A percentile compares a stretch with the other conserved stretches of the same genome.
Evolutionary conservation across 2,888 invertebrate genomes (phyloP).

Genomic region (Leptopilina myrica): DNA sequence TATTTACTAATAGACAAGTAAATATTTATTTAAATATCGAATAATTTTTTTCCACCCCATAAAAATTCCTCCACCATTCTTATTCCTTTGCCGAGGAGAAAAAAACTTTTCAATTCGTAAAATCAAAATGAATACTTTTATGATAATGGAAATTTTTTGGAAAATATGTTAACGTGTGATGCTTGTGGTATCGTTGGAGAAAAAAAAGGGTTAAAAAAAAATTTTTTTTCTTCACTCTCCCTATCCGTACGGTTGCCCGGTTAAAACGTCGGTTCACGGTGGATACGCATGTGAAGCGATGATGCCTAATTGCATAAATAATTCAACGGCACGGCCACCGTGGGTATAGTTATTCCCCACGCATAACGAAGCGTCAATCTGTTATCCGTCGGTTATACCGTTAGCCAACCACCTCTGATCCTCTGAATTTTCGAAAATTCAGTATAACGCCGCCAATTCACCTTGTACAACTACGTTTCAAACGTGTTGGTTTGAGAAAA

Average conservation of each 20-base stretch:
- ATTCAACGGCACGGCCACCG: conserved; percentile 68
- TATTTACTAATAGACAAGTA: too few species aligned
- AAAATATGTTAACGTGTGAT: conserved; percentile 13
- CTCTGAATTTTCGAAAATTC: conserved; percentile 54
- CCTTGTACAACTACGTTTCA: background rate
- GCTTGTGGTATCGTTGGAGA: conserved; percentile 1
- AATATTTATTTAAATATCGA: too few species aligned
- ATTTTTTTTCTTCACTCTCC: background rate
- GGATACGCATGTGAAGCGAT: conserved; percentile 60
- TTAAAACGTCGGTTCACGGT: conserved; percentile 40
- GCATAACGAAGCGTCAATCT: conserved; percentile 68
- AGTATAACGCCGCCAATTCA: conserved; percentile 53
- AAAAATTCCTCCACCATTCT: too few species aligned
- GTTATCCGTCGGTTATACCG: conserved; percentile 65
- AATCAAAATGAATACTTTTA: background rate
- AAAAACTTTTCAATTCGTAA: background rate
- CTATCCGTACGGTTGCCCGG: background rate
- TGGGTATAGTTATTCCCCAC: conserved; percentile 64
- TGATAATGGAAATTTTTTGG: background rate
- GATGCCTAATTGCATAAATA: conserved; percentile 73
- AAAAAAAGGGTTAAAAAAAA: background rate
- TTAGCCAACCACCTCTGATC: conserved; percentile 57
- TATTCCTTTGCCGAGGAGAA: too few species aligned
- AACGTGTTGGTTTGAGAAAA: background rate
- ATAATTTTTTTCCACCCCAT: too few species aligned